Evolutionary conservation across 1,140 invertebrate genomes (phyloP), one percentile per base, ranked within the genome.

Genomic region (Drosophila bocki): DNA sequence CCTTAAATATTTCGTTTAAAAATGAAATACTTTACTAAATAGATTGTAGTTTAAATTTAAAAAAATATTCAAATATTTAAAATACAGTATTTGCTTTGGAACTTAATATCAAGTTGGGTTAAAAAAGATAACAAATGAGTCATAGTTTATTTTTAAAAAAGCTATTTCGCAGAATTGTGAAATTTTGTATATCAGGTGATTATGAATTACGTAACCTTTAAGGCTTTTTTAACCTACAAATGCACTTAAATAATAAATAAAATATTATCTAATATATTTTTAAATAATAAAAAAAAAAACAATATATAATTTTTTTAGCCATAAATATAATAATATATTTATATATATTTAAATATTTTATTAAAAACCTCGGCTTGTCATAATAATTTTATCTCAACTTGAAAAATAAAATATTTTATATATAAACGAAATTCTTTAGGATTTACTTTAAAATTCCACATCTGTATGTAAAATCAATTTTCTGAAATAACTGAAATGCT

Each of bases 21-120:
- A 33, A 22, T 48, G 15, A 51, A 68, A 57, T 48, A 9, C 9
- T 8, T 33, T 29, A 3, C 4, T 1, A 17, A n/a, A 8, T 19
- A n/a, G 22, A 0, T 13, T 22, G 3, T 17, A 33, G 48, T 26
- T 56, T 9, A 4, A 6, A 33, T n/a, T 29, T 8, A 1, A 4
- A n/a, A 0, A n/a, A 22, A 8, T 22, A 22, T 22, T 22, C 22
- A 22, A 22, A 2, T 2, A 9, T 1, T 44, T 8, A 8, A n/a
- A 15, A 12, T 6, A 17, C 26, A 7, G 26, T 29, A 22, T 17
- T 9, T 0, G 7, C 5, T 17, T 41, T 41, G 3, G 11, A 41
- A 22, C 7, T 6, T n/a, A n/a, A 11, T 11, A 3, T 11, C 0
- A n/a, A 29, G 4, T 3, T 4, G 11, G 1, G 0, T 17, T 41